Base-by-base conservation (phyloP, 23 tunicate species). In the Ascidia mentula region DNA sequence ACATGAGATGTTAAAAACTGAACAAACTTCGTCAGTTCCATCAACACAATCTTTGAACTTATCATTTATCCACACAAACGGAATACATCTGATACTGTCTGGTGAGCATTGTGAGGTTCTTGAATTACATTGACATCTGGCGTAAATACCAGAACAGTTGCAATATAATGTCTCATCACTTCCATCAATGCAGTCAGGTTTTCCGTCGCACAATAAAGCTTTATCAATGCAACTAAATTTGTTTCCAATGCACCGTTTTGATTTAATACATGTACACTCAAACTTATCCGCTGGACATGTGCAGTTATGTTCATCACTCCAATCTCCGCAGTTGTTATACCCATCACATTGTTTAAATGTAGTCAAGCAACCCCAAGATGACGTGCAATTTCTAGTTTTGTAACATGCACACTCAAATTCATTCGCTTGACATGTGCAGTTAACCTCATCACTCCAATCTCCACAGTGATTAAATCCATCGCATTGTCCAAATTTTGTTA, bases 21-120 rank as follows among this genome's bases (percentile, higher is more conserved):
- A 28, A 36, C 75, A 71, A 18, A 71, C 8, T 71, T 71, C 35
- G 34, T 71, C 75, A 34, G n/a, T 71, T 34, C 75, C 75, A 18
- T 36, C 75, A 6, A 6, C 5, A 36, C 75, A 71, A 36, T 71
- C 75, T 34, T 34, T 34, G 32, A 34, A 5, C 32, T 34, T 34
- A 12, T 71, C 75, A 9, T 6, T n/a, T 18, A 71, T 3, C 38
- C 39, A 34, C n/a, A 28, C 8, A 34, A 34, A 34, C 4, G 75
- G 39, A 28, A 71, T 71, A 18, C 75, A 71, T 36, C 39, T 34
- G 32, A 28, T 36, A 36, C 36, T 71, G 35, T 28, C 24, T 34
- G 38, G 39, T 17, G 60, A 45, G 39, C 75, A 71, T 17, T 71
- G 38, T 34, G 30, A 18, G 75, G 30, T 34, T 20, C 39, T 31